phyloP scores from a whole-genome alignment of 2,888 invertebrate species.

The Villa cingulata region DNA sequence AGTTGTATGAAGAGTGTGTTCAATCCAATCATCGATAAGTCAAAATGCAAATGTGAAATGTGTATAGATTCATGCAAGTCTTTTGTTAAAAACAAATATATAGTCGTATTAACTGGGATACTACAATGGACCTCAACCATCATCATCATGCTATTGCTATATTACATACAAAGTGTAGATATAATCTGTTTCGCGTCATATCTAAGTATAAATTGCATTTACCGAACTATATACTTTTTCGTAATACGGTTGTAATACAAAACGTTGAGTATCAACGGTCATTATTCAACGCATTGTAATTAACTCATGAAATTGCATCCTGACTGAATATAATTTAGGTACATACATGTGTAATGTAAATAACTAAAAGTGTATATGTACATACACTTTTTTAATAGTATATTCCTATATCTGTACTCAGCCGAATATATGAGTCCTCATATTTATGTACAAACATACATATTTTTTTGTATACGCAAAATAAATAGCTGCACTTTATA shows the following conservation, averaged over 20 bases:
- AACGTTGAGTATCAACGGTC: background rate
- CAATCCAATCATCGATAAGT: background rate
- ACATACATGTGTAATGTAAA: conserved; percentile 2
- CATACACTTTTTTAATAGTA: too few species aligned
- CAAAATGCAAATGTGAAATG: background rate
- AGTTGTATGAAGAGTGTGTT: background rate
- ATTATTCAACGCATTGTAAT: conserved; percentile 10
- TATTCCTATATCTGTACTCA: background rate
- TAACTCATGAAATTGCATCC: conserved; percentile 11
- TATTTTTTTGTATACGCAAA: too few species aligned
- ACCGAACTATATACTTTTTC: too few species aligned
- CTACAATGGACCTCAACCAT: too few species aligned
- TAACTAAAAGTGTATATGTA: background rate
- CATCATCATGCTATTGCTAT: too few species aligned
- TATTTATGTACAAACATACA: too few species aligned
- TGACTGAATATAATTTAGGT: conserved; percentile 5
- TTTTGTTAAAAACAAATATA: background rate
- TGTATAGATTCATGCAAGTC: background rate
- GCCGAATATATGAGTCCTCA: too few species aligned
- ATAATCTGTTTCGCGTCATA: too few species aligned
- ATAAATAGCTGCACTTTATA: too few species aligned
- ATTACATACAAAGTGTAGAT: too few species aligned
- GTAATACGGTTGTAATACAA: background rate
- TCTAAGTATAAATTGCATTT: background rate
- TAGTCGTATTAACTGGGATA: too few species aligned